Base-by-base conservation (phyloP, 2,113 vertebrate species). In the Periophthalmus modestus region DNA sequence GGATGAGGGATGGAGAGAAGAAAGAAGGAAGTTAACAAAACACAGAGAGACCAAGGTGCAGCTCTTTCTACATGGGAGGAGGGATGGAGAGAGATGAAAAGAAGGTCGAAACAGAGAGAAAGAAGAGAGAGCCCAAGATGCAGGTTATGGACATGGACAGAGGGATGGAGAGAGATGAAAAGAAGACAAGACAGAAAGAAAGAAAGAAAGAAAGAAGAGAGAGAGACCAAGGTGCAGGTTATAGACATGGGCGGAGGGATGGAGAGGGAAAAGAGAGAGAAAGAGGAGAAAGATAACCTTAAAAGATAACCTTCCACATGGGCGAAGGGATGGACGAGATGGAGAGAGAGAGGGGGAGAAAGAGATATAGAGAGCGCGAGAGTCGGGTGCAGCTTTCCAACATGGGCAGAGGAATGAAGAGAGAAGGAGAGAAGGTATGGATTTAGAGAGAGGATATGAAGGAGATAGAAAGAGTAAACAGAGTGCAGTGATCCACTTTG, bases 401-500 rank as follows among this genome's bases (percentile, higher is more conserved):
- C 39, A 4, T 39, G 39, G 39, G 9, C 39, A 43, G 39, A 43
- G 39, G 39, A 10, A 43, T 43, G 39, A 10, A 43, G 7, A 9
- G 6, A 43, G 39, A 43, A 43, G 10, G 39, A 43, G 39, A 2
- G 10, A 39, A 39, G 2, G 14, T 1, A 50, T 50, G 14, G 47
- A 50, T 50, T 16, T 14, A 50, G 47, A 16, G 14, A 50, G 48
- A 18, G 48, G 15, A 4, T 5, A 50, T 15, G 15, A 15, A 15
- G 47, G 47, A 48, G 47, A 48, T 14, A 15, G 48, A 50, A 14
- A 50, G 48, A 50, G 54, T 57, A 21, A 43, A 43, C 39, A 9
- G 39, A 43, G 39, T 9, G 39, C 39, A 43, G 39, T 10, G 39
- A 43, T 10, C 54, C 77, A 71, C 82, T 71, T 58, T 58, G 77